phyloP scores from a whole-genome alignment of 2,888 invertebrate genomes.

The Zele albiditarsus region DNA sequence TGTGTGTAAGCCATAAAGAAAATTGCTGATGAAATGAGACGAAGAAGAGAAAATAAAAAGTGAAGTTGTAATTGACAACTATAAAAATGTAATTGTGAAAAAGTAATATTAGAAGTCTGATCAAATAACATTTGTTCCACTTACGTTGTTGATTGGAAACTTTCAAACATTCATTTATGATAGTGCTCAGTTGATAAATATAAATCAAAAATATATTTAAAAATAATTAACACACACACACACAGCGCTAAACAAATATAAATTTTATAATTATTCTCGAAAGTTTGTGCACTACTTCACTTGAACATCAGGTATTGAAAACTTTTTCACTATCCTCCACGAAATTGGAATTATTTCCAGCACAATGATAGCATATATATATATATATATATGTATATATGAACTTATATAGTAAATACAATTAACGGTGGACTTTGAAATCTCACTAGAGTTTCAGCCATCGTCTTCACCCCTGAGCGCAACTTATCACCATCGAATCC shows the following conservation, averaged over 20 bases:
- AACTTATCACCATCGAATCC: conserved; percentile 11
- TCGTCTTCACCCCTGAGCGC: conserved; percentile 6
- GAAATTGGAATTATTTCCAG: conserved; percentile 15
- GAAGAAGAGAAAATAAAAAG: background rate
- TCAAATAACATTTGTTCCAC: background rate
- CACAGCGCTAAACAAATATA: background rate
- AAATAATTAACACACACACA: background rate
- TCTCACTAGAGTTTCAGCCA: conserved; percentile 7
- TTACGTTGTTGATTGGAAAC: background rate
- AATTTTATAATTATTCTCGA: background rate
- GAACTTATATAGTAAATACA: background rate
- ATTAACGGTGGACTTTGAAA: conserved; percentile 8
- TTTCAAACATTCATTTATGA: background rate
- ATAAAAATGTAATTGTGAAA: background rate
- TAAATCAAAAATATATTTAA: background rate
- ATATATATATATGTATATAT: background rate
- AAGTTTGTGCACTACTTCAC: background rate
- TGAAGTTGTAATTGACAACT: background rate
- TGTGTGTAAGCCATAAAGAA: background rate
- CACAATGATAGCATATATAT: background rate
- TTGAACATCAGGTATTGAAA: background rate
- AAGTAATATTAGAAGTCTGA: background rate
- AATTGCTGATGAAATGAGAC: background rate
- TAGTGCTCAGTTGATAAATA: background rate
- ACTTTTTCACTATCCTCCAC: background rate